Conservation (phyloP, 2,113 vertebrate species). For the Corythornis madagascariensis region DNA sequence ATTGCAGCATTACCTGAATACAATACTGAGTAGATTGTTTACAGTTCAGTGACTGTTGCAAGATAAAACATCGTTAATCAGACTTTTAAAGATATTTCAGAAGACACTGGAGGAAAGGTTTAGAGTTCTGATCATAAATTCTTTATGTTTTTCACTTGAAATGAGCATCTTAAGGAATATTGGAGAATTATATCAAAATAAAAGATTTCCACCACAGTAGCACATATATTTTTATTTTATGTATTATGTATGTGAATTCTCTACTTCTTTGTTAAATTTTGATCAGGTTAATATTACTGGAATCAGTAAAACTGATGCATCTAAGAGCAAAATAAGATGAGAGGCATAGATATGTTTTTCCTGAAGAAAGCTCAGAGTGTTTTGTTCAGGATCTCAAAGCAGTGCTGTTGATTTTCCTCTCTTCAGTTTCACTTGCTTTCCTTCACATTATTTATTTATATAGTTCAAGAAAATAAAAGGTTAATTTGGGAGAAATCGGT, state of each 20-base stretch:
- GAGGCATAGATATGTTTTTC: not conserved
- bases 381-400: not conserved
- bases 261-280: conserved; percentile 48
- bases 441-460: conserved; percentile 45
- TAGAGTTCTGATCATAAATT: conserved; percentile 33
- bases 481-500: conserved; percentile 32
- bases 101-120: not conserved
- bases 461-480: conserved; percentile 2
- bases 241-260: conserved; percentile 5
- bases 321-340: not conserved
- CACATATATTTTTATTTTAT: conserved; percentile 32
- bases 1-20: not conserved
- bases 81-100: not conserved
- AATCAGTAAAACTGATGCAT: not conserved
- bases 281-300: conserved; percentile 18
- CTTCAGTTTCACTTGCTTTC: not conserved
- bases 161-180: conserved; percentile 24
- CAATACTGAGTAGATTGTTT: not conserved
- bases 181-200: conserved; percentile 11
- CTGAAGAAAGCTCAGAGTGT: not conserved
- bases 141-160: conserved; percentile 31
- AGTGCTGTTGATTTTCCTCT: not conserved
- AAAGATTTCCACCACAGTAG: not conserved
- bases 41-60: conserved; percentile 1
- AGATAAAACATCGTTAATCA: not conserved